Conservation (phyloP, 2,113 vertebrate genomes). For the Taurulus bubalis region DNA sequence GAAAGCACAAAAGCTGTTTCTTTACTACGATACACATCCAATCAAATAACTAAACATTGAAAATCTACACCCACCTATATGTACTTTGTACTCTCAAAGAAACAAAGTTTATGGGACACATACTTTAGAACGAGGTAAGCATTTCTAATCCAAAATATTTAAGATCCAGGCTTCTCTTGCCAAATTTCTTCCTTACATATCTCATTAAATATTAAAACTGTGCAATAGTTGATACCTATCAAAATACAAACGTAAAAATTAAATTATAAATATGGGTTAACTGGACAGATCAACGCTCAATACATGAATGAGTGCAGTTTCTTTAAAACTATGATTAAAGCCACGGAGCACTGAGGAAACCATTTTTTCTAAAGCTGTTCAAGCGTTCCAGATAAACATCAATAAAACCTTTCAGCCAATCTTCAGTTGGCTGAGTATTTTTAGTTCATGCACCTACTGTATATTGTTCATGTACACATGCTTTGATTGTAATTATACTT, state of each 20-base stretch:
- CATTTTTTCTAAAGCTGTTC: background rate
- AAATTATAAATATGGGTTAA: background rate
- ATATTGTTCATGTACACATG: background rate
- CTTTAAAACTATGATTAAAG: background rate
- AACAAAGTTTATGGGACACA: background rate
- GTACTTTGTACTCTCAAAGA: background rate
- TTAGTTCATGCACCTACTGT: background rate
- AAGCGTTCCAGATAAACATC: background rate
- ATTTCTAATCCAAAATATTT: background rate
- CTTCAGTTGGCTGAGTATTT: background rate
- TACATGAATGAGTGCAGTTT: background rate
- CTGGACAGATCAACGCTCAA: background rate
- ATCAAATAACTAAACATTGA: background rate
- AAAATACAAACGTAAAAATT: background rate
- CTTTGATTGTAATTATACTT: background rate
- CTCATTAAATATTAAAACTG: conserved; percentile 1
- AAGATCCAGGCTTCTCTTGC: background rate
- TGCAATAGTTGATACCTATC: background rate
- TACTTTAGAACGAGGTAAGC: background rate
- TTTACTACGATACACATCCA: background rate
- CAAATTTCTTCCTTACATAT: background rate
- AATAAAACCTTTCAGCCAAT: background rate
- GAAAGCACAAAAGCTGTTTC: background rate
- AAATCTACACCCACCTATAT: background rate
- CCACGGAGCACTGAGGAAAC: background rate